Evolutionary conservation across 2,888 invertebrate genomes (phyloP), one percentile per base, ranked within the genome.

Genomic region (Eupithecia abbreviata): DNA sequence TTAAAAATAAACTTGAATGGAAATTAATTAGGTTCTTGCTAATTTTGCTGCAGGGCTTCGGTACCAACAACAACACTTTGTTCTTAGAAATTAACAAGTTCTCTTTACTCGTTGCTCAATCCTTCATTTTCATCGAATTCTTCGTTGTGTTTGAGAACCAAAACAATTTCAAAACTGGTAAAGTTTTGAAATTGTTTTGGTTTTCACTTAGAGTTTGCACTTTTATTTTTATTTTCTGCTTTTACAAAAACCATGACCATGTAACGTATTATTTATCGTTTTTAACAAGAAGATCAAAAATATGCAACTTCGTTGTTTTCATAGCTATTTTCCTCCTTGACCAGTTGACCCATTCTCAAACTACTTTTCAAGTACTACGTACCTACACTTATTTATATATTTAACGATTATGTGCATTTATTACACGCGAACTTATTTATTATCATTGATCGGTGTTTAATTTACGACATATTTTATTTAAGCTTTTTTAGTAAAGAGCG

Each of bases 11-110:
- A 72, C 51, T 18, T 18, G 69, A 79, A 76, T 76, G 75, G 30
- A 73, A 81, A 83, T 80, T 79, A 81, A 83, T 84, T 81, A 82
- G 74, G 77, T 74, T 79, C 30, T 76, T 80, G 84, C 77, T 88
- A 88, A 89, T 88, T 86, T 73, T 68, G 77, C 82, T 77, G 83
- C 79, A 78, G 79, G 81, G 79, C 49, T 65, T 15, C 55, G 49
- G 84, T 82, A 78, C 79, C 78, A 78, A 79, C 78, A 85, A 90
- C 87, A 90, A 84, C 80, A 83, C 79, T 81, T 87, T 92, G 90
- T 93, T 92, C 90, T 87, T 70, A 84, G 91, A 89, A 93, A 91
- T 93, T 92, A 93, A 86, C 89, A 84, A 86, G 88, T 87, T 88
- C 87, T 85, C 84, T 87, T 91, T 89, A 88, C 88, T 87, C 82